Evolutionary conservation across 1,140 invertebrate species (phyloP).

Genomic region (Aleiodes sp.): DNA sequence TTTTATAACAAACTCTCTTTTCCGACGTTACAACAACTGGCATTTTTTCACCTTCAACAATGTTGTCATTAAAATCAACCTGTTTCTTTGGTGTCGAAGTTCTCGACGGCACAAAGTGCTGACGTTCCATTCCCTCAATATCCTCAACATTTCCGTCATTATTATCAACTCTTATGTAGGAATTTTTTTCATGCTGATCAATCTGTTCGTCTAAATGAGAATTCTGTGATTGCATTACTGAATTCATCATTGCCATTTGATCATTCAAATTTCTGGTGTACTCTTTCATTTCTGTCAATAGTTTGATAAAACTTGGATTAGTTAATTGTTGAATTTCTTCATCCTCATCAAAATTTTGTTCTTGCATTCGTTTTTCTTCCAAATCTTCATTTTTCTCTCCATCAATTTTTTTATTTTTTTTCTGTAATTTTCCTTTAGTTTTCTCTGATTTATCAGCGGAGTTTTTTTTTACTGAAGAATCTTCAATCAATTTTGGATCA

Average conservation of each 20-base stretch:
- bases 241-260: slow-evolving; percentile 34
- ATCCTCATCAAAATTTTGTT: too few species aligned
- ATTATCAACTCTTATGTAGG: not conserved
- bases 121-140: not conserved
- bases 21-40: not conserved
- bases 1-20: not conserved
- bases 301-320: slow-evolving; percentile 29
- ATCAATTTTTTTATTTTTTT: slow-evolving; percentile 7
- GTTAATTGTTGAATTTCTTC: slow-evolving; percentile 6
- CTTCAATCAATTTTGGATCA: not conserved
- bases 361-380: too few species aligned
- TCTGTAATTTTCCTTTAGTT: not conserved
- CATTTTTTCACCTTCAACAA: not conserved
- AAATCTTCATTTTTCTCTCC: too few species aligned
- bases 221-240: slow-evolving; percentile 16
- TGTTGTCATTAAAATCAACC: not conserved
- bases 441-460: not conserved
- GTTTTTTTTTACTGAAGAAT: not conserved
- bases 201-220: not conserved
- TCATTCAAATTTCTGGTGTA: slow-evolving; percentile 28
- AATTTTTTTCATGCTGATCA: not conserved
- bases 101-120: not conserved
- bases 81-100: not conserved
- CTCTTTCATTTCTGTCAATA: slow-evolving; percentile 34
- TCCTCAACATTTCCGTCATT: not conserved